These are phyloP conservation scores for Eleutherodactylus coqui DNA, from an alignment of 2,797 vertebrate genomes.

Conservation along the genomic window DNA sequence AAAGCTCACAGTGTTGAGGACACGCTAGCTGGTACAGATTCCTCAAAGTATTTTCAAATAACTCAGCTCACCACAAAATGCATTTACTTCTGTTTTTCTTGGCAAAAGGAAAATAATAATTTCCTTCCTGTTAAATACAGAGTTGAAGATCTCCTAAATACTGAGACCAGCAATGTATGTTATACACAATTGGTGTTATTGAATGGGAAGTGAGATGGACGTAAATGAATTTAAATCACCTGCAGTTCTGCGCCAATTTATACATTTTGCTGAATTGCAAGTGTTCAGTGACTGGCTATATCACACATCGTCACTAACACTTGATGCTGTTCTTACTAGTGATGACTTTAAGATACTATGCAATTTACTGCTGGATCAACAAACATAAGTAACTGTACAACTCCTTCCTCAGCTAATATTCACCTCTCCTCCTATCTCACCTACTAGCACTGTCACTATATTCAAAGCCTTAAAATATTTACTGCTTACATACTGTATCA, in stretches of 20 bases:
- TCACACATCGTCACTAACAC: conserved; percentile 55
- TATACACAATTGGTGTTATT: conserved; percentile 60
- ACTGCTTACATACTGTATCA: background rate
- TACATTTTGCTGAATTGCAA: conserved; percentile 57
- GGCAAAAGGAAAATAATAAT: conserved; percentile 53
- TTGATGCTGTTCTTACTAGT: conserved; percentile 39
- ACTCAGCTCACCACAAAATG: conserved; percentile 49
- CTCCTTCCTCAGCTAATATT: background rate
- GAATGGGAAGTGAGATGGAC: conserved; percentile 59
- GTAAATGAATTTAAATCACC: conserved; percentile 59
- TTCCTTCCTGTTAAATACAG: conserved; percentile 59
- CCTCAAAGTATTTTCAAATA: conserved; percentile 56
- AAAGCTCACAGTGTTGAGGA: conserved; percentile 36
- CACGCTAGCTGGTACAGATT: conserved; percentile 34
- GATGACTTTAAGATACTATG: conserved; percentile 41
- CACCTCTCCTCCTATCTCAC: background rate
- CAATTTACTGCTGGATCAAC: conserved; percentile 55
- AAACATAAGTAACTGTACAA: conserved; percentile 16
- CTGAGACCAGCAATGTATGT: conserved; percentile 38
- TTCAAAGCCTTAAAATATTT: background rate
- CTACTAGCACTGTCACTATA: conserved; percentile 11
- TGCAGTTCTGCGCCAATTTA: conserved; percentile 49
- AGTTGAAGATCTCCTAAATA: conserved; percentile 51
- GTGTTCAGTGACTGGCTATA: conserved; percentile 55
- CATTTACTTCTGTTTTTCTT: conserved; percentile 58